Conservation (phyloP, 2,797 vertebrate genomes). For the Micromesistius poutassou region DNA sequence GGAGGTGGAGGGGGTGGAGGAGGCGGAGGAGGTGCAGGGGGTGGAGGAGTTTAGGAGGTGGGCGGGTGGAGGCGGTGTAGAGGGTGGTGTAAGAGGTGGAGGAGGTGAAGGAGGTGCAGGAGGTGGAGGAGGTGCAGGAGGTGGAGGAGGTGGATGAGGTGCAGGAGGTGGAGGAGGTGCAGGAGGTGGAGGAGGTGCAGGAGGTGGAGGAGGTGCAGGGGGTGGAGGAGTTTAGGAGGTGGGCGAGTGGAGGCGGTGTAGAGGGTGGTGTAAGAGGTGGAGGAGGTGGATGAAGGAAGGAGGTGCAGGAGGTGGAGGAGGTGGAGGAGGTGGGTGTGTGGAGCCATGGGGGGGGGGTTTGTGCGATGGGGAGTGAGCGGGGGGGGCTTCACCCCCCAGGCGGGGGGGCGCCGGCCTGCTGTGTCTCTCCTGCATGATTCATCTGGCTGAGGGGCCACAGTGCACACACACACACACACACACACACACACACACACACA, state of each 20-base stretch:
- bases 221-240: conserved; percentile 15
- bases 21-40: conserved; percentile 9
- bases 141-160: conserved; percentile 25
- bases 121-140: conserved; percentile 24
- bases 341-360: conserved; percentile 74
- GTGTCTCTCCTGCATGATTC: conserved; percentile 95
- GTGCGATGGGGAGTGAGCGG: conserved; percentile 92
- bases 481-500: conserved; percentile 22
- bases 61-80: too few species aligned
- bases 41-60: not conserved
- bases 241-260: conserved; percentile 11
- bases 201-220: too few species aligned
- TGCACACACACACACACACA: conserved; percentile 30
- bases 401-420: conserved; percentile 83
- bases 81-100: too few species aligned
- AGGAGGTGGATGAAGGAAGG: conserved; percentile 30
- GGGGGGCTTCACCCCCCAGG: conserved; percentile 89
- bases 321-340: conserved; percentile 46
- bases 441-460: conserved; percentile 95
- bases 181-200: too few species aligned
- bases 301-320: conserved; percentile 18
- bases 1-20: conserved; percentile 34
- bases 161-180: conserved; percentile 4
- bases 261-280: too few species aligned
- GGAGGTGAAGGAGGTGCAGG: too few species aligned